Percentiles rank a stretch among this genome's conserved stretches.
Conservation (phyloP, 2,113 vertebrate species). For the Menidia beryllina region DNA sequence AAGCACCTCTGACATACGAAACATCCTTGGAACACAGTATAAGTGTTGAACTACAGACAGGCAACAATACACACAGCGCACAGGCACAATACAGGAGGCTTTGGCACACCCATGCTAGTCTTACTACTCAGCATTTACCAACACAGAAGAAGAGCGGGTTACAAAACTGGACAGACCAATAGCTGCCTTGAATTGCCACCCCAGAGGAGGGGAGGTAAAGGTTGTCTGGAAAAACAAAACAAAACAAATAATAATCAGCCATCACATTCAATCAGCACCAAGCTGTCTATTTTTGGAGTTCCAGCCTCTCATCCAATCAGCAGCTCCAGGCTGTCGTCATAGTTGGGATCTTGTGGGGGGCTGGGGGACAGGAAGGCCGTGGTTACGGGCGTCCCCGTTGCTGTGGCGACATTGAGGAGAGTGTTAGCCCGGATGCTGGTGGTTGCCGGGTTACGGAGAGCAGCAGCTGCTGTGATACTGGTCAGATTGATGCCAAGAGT, state of each 20-base stretch:
- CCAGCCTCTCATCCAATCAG: constrained; percentile 81
- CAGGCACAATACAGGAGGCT: constrained; percentile 79
- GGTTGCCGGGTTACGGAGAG: constrained; percentile 79
- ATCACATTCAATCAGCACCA: constrained; percentile 75
- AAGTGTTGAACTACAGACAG: constrained; percentile 67
- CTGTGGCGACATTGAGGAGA: constrained; percentile 77
- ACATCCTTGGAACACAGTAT: constrained; percentile 55
- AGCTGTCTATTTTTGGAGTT: constrained; percentile 56
- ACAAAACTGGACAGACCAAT: constrained; percentile 76
- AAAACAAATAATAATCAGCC: constrained; percentile 29
- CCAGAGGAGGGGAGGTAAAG: constrained; percentile 39
- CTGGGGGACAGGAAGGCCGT: constrained; percentile 92
- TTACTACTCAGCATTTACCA: constrained; percentile 80
- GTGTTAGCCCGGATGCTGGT: constrained; percentile 75
- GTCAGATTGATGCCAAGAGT: constrained; percentile 99
- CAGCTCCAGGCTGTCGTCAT: constrained; percentile 96
- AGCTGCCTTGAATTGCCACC: constrained; percentile 72
- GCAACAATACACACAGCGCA: constrained; percentile 65
- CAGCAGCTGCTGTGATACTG: constrained; percentile 94
- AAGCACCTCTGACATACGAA: constrained; percentile 65
- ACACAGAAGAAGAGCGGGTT: constrained; percentile 72
- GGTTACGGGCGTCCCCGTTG: constrained; percentile 89
- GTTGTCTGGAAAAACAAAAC: constrained; percentile 39
- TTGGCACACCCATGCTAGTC: constrained; percentile 84
- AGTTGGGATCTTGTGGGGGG: constrained; percentile 92